Conservation (phyloP, 2,113 vertebrate genomes). For the Illadopsis cleaveri region DNA sequence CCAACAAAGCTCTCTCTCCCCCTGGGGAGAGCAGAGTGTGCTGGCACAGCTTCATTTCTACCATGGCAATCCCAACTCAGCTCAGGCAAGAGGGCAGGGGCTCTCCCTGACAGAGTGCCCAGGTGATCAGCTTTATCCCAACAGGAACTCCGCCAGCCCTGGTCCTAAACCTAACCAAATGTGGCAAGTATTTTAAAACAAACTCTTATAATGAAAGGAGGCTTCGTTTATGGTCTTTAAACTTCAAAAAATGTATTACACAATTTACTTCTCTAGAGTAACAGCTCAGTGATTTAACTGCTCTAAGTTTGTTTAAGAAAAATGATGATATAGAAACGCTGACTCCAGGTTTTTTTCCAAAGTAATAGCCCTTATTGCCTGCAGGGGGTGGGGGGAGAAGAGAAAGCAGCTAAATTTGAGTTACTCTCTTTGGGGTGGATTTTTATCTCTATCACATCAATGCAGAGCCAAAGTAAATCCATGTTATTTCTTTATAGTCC, state of each 20-base stretch:
- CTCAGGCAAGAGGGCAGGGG: neutral
- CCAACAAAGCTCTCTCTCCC: neutral
- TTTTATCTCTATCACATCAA: neutral
- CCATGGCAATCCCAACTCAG: accelerated
- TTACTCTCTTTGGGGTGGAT: neutral
- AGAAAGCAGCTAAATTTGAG: neutral
- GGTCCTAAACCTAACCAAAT: neutral
- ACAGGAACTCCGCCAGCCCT: neutral
- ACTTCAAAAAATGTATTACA: neutral
- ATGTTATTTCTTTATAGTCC: neutral
- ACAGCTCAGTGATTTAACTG: neutral
- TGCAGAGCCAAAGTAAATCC: neutral
- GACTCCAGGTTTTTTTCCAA: neutral
- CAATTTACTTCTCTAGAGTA: neutral
- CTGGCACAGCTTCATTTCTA: neutral
- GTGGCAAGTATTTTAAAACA: neutral
- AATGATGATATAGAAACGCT: neutral
- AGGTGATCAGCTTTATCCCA: neutral
- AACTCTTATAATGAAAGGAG: neutral
- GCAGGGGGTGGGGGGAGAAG: accelerated
- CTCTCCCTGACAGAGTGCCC: neutral
- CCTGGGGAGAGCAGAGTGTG: neutral
- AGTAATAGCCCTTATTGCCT: neutral
- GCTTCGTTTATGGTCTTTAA: neutral
- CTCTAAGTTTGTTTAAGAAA: neutral